Evolutionary conservation across 2,888 invertebrate species (phyloP), one percentile per base, ranked within the genome.

Genomic region (Trilocha varians): DNA sequence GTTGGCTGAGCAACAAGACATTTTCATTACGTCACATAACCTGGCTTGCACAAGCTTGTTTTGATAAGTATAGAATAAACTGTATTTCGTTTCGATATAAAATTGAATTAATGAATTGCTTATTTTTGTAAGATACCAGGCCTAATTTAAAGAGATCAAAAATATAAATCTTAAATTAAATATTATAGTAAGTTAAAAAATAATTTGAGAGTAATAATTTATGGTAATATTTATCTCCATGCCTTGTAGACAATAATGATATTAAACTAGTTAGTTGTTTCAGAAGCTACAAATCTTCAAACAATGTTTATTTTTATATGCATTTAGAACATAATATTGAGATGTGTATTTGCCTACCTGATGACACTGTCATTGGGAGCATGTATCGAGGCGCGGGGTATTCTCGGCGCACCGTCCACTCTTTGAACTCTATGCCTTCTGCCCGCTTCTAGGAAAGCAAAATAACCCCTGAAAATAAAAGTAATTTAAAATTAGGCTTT

Each of bases 371-470:
- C 92, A 70, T 93, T 92, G 44, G 91, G 92, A 36, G 89, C 88
- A 57, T 90, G 90, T 48, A 89, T 87, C 41, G 77, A 90, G 68
- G 84, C 89, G 72, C 73, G 90, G 64, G 77, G 89, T 63, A 78
- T 78, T 69, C 82, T 80, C 47, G 67, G 80, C 50, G 68, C 74
- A 17, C 89, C 89, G 60, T 90, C 90, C 5, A 82, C 87, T 39
- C 90, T 75, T 45, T 87, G 87, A 36, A 88, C 88, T 49, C 93
- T 84, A 60, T 93, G 93, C 48, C 89, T 88, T 43, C 91, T 87
- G 5, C 94, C 94, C 17, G 94, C 93, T 72, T 93, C 93, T 60
- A 92, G 88, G 78, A 97, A 97, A 8, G 96, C 96, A 79, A 95
- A 96, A 77, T 95, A 93, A 13, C 95, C 95, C 52, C 96, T 90